Evolutionary conservation across 2,797 vertebrate species (phyloP), one percentile per base, ranked within the genome.

Genomic region (Crypturellus tataupa): DNA sequence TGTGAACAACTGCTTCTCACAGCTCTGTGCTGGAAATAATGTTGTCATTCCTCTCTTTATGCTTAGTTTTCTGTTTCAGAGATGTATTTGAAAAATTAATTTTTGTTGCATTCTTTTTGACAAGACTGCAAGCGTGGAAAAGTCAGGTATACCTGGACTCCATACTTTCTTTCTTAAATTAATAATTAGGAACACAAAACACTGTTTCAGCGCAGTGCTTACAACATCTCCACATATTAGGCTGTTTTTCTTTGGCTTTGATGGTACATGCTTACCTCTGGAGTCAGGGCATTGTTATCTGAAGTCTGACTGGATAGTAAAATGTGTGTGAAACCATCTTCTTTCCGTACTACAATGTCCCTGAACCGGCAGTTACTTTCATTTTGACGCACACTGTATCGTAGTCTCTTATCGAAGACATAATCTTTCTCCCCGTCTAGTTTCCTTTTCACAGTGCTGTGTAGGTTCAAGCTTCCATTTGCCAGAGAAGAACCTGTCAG

Each of bases 301-400:
- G 99, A 99, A 14, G 99, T 99, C 97, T 99, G 99, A 97, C 99
- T 99, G 6, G 99, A 99, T 49, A 99, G 98, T 93, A 99, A 98
- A 87, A 99, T 98, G 53, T 99, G 99, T 6, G 99, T 99, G 98
- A 99, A 99, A 58, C 99, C 99, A 55, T 99, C 99, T 97, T 99
- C 99, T 96, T 99, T 99, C 96, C 99, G 98, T 84, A 99, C 99
- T 14, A 99, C 99, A 27, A 99, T 99, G 98, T 99, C 99, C 87
- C 99, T 98, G 97, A 99, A 99, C 72, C 99, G 98, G 96, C 99
- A 99, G 98, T 98, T 99, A 97, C 98, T 99, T 96, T 99, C 99
- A 3, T 98, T 99, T 97, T 99, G 99, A 93, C 99, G 98, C 91
- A 99, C 99, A 8, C 99, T 99, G 98, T 99, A 99, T 97, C 99